A percentile compares a stretch with the other conserved stretches of the same genome.
Conservation (phyloP, 2,888 invertebrate species). For the Dysmachus trigonus region DNA sequence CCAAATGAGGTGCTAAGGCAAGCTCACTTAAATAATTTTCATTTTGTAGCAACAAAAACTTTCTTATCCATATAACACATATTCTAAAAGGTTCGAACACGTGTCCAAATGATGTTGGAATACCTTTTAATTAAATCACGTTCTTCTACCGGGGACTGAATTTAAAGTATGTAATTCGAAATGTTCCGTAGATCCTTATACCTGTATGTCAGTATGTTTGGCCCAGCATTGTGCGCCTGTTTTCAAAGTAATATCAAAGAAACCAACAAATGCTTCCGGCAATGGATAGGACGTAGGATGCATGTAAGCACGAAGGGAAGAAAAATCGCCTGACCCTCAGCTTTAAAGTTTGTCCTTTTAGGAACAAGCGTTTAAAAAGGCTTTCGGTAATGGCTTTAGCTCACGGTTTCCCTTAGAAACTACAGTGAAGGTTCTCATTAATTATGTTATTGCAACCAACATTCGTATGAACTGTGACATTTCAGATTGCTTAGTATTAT, state of each 20-base stretch:
- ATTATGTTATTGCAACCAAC: neutral
- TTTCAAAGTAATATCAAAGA: neutral
- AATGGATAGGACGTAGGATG: neutral
- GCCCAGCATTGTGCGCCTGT: neutral
- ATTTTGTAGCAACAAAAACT: neutral
- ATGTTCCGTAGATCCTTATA: neutral
- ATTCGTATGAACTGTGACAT: neutral
- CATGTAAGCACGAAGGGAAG: neutral
- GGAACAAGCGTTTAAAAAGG: neutral
- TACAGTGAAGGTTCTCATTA: neutral
- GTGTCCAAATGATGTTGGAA: neutral
- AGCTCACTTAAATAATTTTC: neutral
- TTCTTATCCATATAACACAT: too few species aligned
- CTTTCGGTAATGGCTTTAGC: neutral
- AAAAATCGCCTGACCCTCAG: neutral
- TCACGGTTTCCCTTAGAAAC: neutral
- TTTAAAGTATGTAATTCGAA: neutral
- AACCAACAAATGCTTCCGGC: neutral
- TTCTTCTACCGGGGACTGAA: neutral
- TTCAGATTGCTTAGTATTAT: neutral
- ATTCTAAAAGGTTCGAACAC: neutral
- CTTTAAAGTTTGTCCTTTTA: neutral
- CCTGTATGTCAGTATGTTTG: neutral
- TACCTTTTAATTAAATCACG: neutral
- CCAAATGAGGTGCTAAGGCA: neutral